Evolutionary conservation across 2,888 invertebrate species (phyloP), one percentile per base, ranked within the genome.

Genomic region (Alcis repandata): DNA sequence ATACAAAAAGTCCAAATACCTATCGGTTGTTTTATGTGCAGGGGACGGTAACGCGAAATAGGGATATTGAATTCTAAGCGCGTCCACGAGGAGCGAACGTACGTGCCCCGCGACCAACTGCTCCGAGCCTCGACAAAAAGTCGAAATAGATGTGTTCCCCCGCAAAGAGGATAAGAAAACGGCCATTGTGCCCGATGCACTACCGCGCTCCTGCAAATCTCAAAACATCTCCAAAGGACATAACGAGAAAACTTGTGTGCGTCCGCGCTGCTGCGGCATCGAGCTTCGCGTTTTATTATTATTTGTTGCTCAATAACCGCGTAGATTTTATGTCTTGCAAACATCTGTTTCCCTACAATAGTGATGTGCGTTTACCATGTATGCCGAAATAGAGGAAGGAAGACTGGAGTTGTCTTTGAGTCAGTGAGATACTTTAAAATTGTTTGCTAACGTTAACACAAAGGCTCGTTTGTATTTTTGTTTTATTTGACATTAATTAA

Each of bases 41-140:
- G 80, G 85, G 84, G 82, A 83, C 79, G 85, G 82, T 79, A 78
- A 84, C 82, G 80, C 82, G 80, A 85, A 90, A 83, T 84, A 82
- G 79, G 80, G 79, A 88, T 88, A 91, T 89, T 89, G 89, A 90
- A 91, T 91, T 90, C 91, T 78, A 83, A 84, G 83, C 88, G 89
- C 86, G 89, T 89, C 79, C 78, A 65, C 81, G 79, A 78, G 80
- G 82, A 84, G 84, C 82, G 80, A 84, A 78, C 74, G 87, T 85
- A 91, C 91, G 90, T 91, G 90, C 78, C 76, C 60, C 78, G 79
- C 85, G 85, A 86, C 85, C 87, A 82, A 83, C 85, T 82, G 84
- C 81, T 86, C 79, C 71, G 72, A 81, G 81, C 79, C 79, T 79
- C 80, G 70, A 81, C 83, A 89, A 90, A 89, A 89, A 88, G 80